Evolutionary conservation across 2,113 vertebrate species (phyloP).

Genomic region (Elachura formosa): DNA sequence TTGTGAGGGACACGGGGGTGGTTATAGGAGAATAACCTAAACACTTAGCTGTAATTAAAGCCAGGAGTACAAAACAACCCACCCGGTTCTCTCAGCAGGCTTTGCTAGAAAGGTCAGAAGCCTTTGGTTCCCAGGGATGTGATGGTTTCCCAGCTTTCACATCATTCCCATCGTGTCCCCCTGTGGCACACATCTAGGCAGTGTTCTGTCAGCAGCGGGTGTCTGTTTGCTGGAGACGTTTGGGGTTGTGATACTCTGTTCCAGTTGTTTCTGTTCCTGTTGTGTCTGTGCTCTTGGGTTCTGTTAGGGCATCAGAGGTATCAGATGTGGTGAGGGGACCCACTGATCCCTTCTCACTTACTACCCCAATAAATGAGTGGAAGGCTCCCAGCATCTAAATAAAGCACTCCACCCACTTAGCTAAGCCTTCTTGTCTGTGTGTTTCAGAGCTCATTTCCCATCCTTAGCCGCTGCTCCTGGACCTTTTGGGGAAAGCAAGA

Average conservation of each 20-base stretch:
- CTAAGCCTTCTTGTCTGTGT: background rate
- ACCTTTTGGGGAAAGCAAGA: background rate
- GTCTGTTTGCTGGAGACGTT: background rate
- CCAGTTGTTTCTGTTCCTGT: background rate
- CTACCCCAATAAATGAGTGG: background rate
- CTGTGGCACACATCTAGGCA: background rate
- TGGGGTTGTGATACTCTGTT: background rate
- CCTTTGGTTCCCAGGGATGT: background rate
- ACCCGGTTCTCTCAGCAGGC: conserved; percentile 4
- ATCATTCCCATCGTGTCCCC: background rate
- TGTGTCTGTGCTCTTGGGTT: background rate
- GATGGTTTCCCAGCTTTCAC: background rate
- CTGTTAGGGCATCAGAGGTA: background rate
- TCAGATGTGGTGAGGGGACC: background rate
- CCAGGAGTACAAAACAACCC: conserved; percentile 21
- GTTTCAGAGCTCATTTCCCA: background rate
- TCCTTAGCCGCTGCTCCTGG: background rate
- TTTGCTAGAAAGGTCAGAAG: conserved; percentile 25
- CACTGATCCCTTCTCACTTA: background rate
- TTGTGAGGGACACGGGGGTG: background rate
- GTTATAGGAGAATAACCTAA: conserved; percentile 53
- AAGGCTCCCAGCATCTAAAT: background rate
- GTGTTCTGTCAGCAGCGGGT: background rate
- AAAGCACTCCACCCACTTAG: background rate
- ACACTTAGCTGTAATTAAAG: conserved; percentile 64